Evolutionary conservation across 2,797 vertebrate genomes (phyloP).

Genomic region (Cryptoblepharus egeriae): DNA sequence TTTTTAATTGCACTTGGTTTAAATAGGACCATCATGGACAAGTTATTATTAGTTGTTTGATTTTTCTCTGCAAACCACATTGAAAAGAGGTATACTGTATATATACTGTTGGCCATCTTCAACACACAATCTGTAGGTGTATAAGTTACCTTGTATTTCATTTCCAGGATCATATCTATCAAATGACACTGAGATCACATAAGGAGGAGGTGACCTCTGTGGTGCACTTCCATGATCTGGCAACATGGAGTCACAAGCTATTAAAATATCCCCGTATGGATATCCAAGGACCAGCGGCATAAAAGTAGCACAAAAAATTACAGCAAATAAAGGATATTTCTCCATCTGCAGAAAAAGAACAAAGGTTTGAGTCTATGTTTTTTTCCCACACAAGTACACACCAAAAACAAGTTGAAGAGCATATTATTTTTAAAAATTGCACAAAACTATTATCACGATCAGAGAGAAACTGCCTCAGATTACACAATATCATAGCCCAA

Average conservation of each 20-base stretch:
- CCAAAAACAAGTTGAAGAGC: too few species aligned
- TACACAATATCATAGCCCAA: too few species aligned
- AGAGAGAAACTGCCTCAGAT: too few species aligned
- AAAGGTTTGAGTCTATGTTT: background rate
- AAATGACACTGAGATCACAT: slow-evolving; percentile 64
- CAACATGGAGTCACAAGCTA: slow-evolving; percentile 71
- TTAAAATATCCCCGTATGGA: slow-evolving; percentile 61
- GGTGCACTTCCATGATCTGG: slow-evolving; percentile 66
- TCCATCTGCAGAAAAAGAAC: slow-evolving; percentile 60
- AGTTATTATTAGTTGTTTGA: too few species aligned
- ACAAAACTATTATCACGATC: too few species aligned
- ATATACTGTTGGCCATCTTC: background rate
- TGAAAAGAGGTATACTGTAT: too few species aligned
- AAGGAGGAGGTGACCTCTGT: slow-evolving; percentile 65
- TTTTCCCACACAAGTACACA: too few species aligned
- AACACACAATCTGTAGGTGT: background rate
- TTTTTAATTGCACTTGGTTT: background rate
- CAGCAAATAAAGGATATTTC: slow-evolving; percentile 19
- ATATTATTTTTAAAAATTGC: too few species aligned
- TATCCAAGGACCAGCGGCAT: slow-evolving; percentile 56
- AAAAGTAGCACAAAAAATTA: slow-evolving; percentile 63
- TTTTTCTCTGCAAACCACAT: too few species aligned
- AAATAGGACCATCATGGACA: background rate
- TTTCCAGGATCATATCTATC: slow-evolving; percentile 68
- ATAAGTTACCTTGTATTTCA: slow-evolving; percentile 69